These are phyloP conservation scores for Hyles vespertilio DNA, from an alignment of 1,140 invertebrate genomes.

Conservation along the genomic window DNA sequence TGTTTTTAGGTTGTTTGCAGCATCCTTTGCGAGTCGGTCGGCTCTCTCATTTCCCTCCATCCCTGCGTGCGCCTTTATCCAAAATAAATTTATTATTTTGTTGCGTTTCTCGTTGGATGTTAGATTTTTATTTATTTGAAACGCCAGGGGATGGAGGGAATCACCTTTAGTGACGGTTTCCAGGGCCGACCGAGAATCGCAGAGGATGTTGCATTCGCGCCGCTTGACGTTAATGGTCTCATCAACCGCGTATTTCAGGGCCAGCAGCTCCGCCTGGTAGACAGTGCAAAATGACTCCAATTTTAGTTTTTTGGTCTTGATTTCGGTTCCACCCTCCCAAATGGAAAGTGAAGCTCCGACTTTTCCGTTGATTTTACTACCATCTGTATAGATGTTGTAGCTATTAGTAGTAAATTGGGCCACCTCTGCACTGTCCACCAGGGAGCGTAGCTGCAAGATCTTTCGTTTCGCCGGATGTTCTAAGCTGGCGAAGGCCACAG, in stretches of 20 bases:
- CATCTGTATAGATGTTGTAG: constrained; percentile 19
- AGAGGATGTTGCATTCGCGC: constrained; percentile 3
- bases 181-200: constrained; percentile 26
- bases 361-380: too few relatives aligned
- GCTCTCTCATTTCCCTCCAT: background rate
- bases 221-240: background rate
- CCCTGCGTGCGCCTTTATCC: background rate
- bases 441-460: background rate
- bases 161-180: constrained; percentile 7
- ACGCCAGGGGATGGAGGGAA: too few relatives aligned
- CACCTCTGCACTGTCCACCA: constrained; percentile 11
- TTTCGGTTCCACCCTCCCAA: too few relatives aligned
- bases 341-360: too few relatives aligned
- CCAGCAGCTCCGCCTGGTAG: constrained; percentile 28
- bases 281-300: too few relatives aligned
- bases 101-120: background rate
- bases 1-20: background rate
- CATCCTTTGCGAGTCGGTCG: background rate
- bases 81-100: background rate
- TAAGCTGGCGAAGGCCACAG: background rate
- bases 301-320: too few relatives aligned
- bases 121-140: too few relatives aligned
- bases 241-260: background rate
- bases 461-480: constrained; percentile 12
- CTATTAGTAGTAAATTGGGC: background rate